Evolutionary conservation across 2,113 vertebrate genomes (phyloP), one percentile per base, ranked within the genome.

Genomic region (Halichoerus grypus): DNA sequence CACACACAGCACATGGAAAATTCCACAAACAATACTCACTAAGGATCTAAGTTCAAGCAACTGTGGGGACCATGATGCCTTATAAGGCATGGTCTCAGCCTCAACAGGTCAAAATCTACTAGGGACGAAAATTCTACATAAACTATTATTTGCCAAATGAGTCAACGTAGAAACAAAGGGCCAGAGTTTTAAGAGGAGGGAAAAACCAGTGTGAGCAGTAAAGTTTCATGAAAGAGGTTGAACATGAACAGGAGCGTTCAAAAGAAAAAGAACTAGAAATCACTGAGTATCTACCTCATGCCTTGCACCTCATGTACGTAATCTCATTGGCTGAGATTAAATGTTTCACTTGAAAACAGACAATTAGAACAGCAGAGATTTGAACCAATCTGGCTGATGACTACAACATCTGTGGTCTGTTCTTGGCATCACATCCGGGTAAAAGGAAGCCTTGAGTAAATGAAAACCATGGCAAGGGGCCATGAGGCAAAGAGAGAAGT

Each of bases 251-350:
- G 15, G 53, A 65, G 21, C 8, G 72, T 81, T 18, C 14, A 55
- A 93, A 95, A 91, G 39, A 76, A 91, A 95, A 88, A 42, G 28
- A 85, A 51, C 26, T 86, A 85, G 46, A 85, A 72, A 59, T 71
- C 51, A 65, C n/a, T 55, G 28, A 59, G 21, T 59, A 18, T 3
- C 53, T 16, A 13, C 26, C 5, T 53, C 8, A 3, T 4, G 28
- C 65, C n/a, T 82, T 24, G 2, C 26, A 86, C 26, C 21, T 88
- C 71, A 65, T n/a, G 42, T 46, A 15, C 18, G 5, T 10, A 67
- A 65, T 92, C 61, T 95, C 81, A 80, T 5, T 49, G 46, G 57
- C 19, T 83, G 61, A 82, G n/a, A 87, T 71, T 36, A 77, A 80
- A 65, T 16, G 7, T 84, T 88, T 95, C 11, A 11, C 36, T 55